Conservation (phyloP, 2,797 vertebrate species). For the Clarias pachynema region DNA sequence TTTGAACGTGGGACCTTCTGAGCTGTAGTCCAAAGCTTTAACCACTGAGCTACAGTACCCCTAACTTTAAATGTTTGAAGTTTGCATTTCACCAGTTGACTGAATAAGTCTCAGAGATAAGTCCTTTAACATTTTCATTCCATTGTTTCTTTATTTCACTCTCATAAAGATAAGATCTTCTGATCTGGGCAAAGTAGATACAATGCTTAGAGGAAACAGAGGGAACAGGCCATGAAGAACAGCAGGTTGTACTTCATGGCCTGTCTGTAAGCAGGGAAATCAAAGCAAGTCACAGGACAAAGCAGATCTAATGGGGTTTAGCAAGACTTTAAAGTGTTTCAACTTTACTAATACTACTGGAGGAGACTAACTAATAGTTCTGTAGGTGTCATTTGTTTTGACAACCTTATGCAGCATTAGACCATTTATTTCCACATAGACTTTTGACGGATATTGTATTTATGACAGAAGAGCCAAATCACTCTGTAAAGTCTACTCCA, state of each 20-base stretch:
- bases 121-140: background rate
- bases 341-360: background rate
- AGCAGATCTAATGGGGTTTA: background rate
- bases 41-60: no score
- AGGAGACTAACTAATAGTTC: background rate
- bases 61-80: background rate
- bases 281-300: background rate
- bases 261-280: background rate
- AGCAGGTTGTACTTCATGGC: background rate
- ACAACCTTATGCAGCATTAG: no score
- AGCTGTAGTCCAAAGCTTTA: no score
- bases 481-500: no score
- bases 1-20: no score
- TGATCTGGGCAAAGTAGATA: background rate
- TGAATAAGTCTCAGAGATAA: background rate
- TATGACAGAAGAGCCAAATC: no score
- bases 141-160: constrained; percentile 1
- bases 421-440: no score
- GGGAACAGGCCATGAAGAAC: background rate
- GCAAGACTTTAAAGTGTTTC: background rate
- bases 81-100: background rate
- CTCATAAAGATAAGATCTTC: background rate
- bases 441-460: no score
- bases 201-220: background rate
- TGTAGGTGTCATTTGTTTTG: background rate